A percentile compares a stretch with the other conserved stretches of the same genome.
phyloP scores from a whole-genome alignment of 2,797 vertebrate genomes.

The Myotis daubentonii region DNA sequence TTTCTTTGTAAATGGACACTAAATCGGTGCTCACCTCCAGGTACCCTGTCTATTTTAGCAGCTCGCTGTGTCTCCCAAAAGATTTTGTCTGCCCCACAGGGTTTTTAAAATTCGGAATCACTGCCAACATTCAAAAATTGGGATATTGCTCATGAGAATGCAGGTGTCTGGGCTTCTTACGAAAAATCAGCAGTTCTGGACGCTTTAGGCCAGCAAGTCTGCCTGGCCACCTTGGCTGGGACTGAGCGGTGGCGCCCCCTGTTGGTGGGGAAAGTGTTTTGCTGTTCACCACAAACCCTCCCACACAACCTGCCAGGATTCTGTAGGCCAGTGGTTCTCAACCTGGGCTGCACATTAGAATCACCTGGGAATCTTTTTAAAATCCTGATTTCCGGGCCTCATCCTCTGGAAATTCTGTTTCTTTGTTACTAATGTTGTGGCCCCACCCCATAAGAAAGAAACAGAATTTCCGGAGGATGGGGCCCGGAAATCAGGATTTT shows the following conservation, averaged over 20 bases:
- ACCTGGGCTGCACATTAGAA: too few species aligned
- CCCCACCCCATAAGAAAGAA: too few species aligned
- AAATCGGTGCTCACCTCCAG: background rate
- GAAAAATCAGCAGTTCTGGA: background rate
- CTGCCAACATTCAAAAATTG: background rate
- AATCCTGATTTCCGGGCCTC: too few species aligned
- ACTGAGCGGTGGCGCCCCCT: fast-evolving
- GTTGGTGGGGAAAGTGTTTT: fast-evolving
- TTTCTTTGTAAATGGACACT: background rate
- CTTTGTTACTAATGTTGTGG: too few species aligned
- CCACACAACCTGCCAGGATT: background rate
- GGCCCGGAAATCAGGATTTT: too few species aligned
- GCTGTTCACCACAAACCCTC: background rate
- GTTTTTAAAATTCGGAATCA: background rate
- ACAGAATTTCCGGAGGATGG: too few species aligned
- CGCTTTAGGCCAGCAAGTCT: fast-evolving
- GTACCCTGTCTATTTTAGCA: background rate
- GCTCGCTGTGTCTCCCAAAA: background rate
- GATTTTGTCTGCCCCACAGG: background rate
- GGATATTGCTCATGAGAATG: background rate
- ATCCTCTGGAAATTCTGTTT: too few species aligned
- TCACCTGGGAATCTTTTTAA: too few species aligned
- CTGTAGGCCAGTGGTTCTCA: background rate
- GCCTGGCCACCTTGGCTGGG: fast-evolving
- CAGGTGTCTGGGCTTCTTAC: background rate